Conservation (phyloP, 1,140 invertebrate species). For the Zophobas atratus region DNA sequence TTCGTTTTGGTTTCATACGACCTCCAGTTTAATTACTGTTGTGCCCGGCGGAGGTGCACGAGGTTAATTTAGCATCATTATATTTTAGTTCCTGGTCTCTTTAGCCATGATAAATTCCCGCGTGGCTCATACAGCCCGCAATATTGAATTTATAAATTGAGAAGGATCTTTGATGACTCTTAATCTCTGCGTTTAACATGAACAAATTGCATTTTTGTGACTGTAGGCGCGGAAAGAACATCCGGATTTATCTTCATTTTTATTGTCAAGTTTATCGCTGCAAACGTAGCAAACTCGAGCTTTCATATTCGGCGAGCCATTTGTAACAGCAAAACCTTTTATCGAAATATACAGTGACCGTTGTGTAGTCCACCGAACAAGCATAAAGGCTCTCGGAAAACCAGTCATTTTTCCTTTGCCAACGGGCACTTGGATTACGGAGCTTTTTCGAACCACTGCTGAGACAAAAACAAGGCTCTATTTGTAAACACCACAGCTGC, state of each 20-base stretch:
- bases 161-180: conserved; percentile 20
- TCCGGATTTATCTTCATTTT: conserved; percentile 60
- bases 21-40: conserved; percentile 17
- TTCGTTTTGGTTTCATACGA: background rate
- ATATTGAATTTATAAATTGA: conserved; percentile 32
- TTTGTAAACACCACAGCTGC: conserved; percentile 27
- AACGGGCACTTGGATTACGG: conserved; percentile 16
- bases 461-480: conserved; percentile 16
- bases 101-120: conserved; percentile 7
- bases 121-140: background rate
- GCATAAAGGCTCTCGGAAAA: conserved; percentile 46
- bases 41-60: conserved; percentile 15
- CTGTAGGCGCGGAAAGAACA: conserved; percentile 47
- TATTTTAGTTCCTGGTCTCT: conserved; percentile 9
- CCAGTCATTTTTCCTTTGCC: conserved; percentile 38
- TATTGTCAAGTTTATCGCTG: conserved; percentile 60
- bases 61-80: conserved; percentile 19
- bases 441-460: conserved; percentile 11
- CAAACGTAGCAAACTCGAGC: conserved; percentile 56
- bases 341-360: conserved; percentile 57
- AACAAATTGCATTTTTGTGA: conserved; percentile 48
- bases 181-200: conserved; percentile 36
- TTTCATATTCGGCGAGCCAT: conserved; percentile 58
- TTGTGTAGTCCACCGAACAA: conserved; percentile 48
- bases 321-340: conserved; percentile 59